A percentile compares a stretch with the other conserved stretches of the same genome.
These are phyloP conservation scores for Brienomyrus longianalis DNA, from an alignment of 2,113 vertebrate genomes.

Conservation along the genomic window DNA sequence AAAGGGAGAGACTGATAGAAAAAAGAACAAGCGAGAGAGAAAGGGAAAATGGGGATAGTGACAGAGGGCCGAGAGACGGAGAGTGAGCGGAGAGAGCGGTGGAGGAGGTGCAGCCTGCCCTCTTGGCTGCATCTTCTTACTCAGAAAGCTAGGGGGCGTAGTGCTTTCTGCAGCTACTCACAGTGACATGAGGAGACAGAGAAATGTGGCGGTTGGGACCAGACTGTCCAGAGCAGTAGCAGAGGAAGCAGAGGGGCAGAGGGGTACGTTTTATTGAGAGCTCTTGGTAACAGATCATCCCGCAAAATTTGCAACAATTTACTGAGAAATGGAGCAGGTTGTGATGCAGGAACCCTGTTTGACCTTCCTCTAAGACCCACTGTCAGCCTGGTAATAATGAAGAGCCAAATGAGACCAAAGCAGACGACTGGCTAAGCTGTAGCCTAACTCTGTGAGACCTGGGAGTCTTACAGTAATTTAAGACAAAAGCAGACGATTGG, in stretches of 20 bases:
- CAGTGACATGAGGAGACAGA: conserved; percentile 34
- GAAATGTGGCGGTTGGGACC: no score
- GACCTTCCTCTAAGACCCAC: background rate
- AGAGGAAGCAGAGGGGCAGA: background rate
- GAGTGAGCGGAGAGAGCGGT: background rate
- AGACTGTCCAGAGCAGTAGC: no score
- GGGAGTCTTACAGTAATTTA: background rate
- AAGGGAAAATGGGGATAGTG: background rate
- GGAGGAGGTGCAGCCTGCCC: conserved; percentile 31
- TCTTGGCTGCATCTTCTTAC: conserved; percentile 43
- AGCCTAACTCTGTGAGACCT: background rate
- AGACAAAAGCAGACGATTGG: background rate
- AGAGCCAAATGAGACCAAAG: background rate
- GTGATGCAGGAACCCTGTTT: background rate
- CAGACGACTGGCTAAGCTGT: background rate
- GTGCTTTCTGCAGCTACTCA: conserved; percentile 44
- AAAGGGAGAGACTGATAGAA: background rate
- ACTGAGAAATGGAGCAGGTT: background rate
- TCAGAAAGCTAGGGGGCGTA: conserved; percentile 50
- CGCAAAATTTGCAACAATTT: background rate
- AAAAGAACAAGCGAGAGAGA: background rate
- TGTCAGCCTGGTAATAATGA: background rate
- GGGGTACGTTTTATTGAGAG: background rate
- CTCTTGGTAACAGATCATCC: background rate
- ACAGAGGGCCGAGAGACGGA: background rate